Conservation (phyloP, 2,113 vertebrate species). For the Xenus cinereus region DNA sequence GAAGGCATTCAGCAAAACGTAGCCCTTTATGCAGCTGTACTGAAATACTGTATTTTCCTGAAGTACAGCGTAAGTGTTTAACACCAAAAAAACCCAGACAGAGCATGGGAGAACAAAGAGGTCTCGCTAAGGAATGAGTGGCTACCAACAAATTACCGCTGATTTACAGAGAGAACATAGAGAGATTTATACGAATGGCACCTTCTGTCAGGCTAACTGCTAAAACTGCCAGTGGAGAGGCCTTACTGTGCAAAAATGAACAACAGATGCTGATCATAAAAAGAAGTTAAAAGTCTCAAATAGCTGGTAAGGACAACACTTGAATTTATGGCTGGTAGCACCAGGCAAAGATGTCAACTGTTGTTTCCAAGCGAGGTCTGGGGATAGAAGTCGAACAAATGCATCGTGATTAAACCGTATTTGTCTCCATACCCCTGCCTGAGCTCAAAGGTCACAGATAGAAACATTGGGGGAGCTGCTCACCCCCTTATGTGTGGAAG, state of each 20-base stretch:
- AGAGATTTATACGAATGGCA: neutral
- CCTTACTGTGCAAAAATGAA: neutral
- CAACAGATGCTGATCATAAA: neutral
- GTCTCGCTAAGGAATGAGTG: neutral
- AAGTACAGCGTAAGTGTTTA: neutral
- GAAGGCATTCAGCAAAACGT: neutral
- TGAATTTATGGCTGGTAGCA: neutral
- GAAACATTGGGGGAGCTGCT: neutral
- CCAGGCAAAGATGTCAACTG: neutral
- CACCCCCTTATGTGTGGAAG: rapidly evolving
- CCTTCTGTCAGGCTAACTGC: neutral
- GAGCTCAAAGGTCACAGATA: neutral
- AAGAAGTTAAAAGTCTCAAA: neutral
- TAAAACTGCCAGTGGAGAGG: neutral
- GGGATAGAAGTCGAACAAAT: neutral
- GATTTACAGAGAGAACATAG: neutral
- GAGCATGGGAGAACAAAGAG: neutral
- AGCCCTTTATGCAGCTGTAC: neutral
- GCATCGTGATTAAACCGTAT: neutral
- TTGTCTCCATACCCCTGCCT: neutral
- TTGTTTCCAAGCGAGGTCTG: neutral
- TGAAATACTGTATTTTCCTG: neutral
- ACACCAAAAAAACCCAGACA: neutral
- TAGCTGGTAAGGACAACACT: neutral
- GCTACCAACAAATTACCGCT: neutral